Percentiles rank a stretch among this genome's conserved stretches.
Conservation (phyloP, 2,797 vertebrate genomes). For the Catharus ustulatus region DNA sequence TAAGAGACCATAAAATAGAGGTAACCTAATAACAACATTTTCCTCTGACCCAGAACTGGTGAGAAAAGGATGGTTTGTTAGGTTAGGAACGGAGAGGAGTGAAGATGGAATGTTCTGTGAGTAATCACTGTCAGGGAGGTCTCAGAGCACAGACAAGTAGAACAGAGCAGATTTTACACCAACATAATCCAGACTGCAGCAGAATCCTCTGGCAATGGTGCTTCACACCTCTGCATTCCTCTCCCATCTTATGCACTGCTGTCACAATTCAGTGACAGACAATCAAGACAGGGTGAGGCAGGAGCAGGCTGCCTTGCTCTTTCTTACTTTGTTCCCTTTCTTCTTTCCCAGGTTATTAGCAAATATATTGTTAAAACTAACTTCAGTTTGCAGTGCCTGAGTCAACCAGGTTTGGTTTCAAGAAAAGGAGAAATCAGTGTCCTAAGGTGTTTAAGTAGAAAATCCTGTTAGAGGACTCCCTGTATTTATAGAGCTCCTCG, state of each 20-base stretch:
- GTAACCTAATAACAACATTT: slow-evolving; percentile 32
- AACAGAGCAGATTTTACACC: neutral
- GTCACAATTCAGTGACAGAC: neutral
- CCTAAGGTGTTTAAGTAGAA: neutral
- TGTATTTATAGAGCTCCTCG: neutral
- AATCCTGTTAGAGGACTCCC: neutral
- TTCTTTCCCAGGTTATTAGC: neutral
- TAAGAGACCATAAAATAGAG: slow-evolving; percentile 50
- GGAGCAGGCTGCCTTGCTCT: neutral
- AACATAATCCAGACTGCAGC: neutral
- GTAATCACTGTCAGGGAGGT: neutral
- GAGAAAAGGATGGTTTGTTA: slow-evolving; percentile 22
- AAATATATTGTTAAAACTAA: neutral
- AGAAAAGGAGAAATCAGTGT: neutral
- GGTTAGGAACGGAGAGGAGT: neutral
- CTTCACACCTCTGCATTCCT: neutral
- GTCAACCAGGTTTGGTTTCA: neutral
- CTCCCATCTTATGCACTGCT: neutral
- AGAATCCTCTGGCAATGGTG: fast-evolving
- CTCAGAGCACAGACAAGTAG: neutral
- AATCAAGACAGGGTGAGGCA: neutral
- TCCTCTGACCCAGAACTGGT: slow-evolving; percentile 34
- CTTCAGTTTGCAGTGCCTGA: neutral
- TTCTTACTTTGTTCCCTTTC: neutral
- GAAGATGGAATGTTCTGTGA: neutral